Percentiles rank a stretch among this genome's conserved stretches.
phyloP scores from a whole-genome alignment of 2,113 vertebrate species.

The Mormyrus lacerda region DNA sequence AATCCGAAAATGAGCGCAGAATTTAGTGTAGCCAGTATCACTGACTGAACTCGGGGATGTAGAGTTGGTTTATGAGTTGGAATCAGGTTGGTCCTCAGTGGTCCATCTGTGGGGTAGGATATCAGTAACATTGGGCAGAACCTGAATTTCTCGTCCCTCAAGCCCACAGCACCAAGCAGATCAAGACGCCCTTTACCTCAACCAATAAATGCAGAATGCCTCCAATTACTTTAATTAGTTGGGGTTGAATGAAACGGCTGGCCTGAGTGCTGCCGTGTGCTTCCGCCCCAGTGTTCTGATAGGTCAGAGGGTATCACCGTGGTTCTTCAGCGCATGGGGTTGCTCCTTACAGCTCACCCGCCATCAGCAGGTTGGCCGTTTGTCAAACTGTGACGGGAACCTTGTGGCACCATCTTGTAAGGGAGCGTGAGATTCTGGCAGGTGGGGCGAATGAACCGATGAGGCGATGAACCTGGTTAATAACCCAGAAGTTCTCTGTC shows the following conservation, averaged over 20 bases:
- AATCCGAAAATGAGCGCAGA: background rate
- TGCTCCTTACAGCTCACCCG: background rate
- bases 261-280: background rate
- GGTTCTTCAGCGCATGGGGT: background rate
- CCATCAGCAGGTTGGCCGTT: background rate
- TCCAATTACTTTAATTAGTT: slow-evolving; percentile 55
- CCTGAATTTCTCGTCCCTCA: background rate
- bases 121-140: background rate
- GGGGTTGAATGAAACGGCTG: slow-evolving; percentile 42
- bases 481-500: background rate
- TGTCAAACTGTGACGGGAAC: background rate
- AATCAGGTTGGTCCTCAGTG: background rate
- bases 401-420: background rate
- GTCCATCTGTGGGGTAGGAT: background rate
- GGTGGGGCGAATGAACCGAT: background rate
- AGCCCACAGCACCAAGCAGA: slow-evolving; percentile 44
- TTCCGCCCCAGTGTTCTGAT: too few relatives aligned
- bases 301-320: background rate
- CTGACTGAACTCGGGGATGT: background rate
- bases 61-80: background rate
- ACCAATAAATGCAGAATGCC: slow-evolving; percentile 50
- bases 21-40: background rate
- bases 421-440: background rate
- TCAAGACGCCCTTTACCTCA: slow-evolving; percentile 48
- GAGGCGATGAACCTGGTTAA: background rate